Base-by-base conservation (phyloP, 2,113 vertebrate genomes). In the Phalacrocorax aristotelis region DNA sequence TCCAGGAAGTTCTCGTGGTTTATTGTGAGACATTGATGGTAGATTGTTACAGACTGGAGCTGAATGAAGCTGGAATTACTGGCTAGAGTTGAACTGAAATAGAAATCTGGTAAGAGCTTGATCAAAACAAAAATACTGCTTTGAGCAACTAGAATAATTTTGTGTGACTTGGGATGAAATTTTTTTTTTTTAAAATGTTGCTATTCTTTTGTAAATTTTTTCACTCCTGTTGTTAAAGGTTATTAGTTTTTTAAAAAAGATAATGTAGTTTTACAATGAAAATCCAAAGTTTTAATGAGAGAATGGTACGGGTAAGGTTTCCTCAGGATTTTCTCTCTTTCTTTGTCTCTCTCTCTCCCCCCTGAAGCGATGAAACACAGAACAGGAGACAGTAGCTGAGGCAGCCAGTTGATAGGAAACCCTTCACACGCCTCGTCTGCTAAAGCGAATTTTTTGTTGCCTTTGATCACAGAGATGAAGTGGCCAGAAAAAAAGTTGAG, bases 401-500 rank as follows among this genome's bases (percentile, higher is more conserved):
- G 69, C 92, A 93, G 61, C 20, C n/a, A n/a, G 74, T 71, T 0
- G 0, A 51, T 60, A 71, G 75, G 44, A 92, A 65, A 79, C 27
- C 25, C 44, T 86, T 77, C 80, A 72, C 62, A 69, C 0, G 0
- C 68, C 57, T 60, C n/a, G 90, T 77, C 68, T 86, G 71, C 66
- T 74, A 29, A 86, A 61, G 54, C 62, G 36, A 90, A 89, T 86
- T 92, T 71, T 92, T 55, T 58, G 71, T 69, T 0, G 0, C 71
- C 44, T 95, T 90, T 95, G 95, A 92, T 97, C 76, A 70, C 15
- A 36, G 86, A 36, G 64, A 86, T 23, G 6, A 92, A 77, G 54
- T 11, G 77, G 55, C 22, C 83, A 78, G 80, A 26, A 70, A 69
- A 79, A 58, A 49, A 25, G 30, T 29, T 14, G 44, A 54, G 55